Percentiles rank a stretch among this genome's conserved stretches.
These are phyloP conservation scores for Tetramorium parvispinum DNA, from an alignment of 1,140 invertebrate genomes.

Conservation along the genomic window DNA sequence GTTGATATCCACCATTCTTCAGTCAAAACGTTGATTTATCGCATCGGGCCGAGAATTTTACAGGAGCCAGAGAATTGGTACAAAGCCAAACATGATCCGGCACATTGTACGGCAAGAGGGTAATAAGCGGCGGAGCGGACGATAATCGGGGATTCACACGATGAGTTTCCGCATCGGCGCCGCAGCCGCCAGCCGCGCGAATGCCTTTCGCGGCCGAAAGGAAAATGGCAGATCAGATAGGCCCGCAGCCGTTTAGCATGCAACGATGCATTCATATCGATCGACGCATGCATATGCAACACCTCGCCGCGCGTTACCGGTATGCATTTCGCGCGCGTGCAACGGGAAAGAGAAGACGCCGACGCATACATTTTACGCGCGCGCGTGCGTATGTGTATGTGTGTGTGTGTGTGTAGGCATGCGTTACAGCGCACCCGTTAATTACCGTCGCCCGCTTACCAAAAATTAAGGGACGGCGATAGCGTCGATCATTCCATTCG, in stretches of 20 bases:
- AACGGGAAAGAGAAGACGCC: constrained; percentile 62
- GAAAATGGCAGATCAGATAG: constrained; percentile 83
- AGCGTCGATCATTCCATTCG: constrained; percentile 11
- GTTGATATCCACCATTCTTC: background rate
- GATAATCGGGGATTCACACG: constrained; percentile 76
- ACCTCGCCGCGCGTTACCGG: constrained; percentile 64
- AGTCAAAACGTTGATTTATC: constrained; percentile 24
- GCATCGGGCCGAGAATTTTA: background rate
- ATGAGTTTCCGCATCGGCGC: constrained; percentile 70
- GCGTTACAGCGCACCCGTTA: constrained; percentile 80
- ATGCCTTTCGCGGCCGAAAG: constrained; percentile 78
- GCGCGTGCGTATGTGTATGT: constrained; percentile 39
- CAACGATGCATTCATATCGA: constrained; percentile 86
- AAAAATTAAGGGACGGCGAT: constrained; percentile 54
- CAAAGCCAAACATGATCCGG: constrained; percentile 27
- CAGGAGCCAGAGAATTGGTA: constrained; percentile 8
- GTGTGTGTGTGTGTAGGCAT: constrained; percentile 67
- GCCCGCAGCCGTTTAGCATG: constrained; percentile 80
- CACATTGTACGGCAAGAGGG: constrained; percentile 45
- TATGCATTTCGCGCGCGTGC: constrained; percentile 59
- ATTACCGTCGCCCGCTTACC: constrained; percentile 76
- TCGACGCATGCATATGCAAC: constrained; percentile 84
- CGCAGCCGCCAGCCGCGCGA: constrained; percentile 63
- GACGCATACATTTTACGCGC: constrained; percentile 81
- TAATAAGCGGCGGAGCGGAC: constrained; percentile 68